Evolutionary conservation across 1,140 invertebrate species (phyloP), one percentile per base, ranked within the genome.

Genomic region (Asbolus verrucosus): DNA sequence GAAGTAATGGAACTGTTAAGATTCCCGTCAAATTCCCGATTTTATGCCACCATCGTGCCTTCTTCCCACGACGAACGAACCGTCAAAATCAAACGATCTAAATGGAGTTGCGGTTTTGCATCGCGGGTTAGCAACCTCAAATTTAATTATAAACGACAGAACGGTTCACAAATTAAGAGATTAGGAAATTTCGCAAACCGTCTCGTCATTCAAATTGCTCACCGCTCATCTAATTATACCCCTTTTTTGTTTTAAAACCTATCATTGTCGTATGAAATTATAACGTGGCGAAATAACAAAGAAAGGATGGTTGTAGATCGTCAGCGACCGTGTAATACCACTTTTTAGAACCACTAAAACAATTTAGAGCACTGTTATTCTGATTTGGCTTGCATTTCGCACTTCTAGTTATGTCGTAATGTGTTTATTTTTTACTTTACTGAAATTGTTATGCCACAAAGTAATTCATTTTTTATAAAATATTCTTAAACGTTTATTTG

Each of bases 351-450:
- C 8, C 46, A 13, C 14, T 54, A 54, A 54, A 50, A 54, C 21
- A 54, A 54, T 54, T 54, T 54, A 27, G 46, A 54, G 21, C 46
- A 54, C 46, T 54, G 46, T 54, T 54, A 54, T 54, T 24, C 27
- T 24, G 46, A 54, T 54, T 54, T 31, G 21, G 13, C 46, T 54
- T 54, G 46, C 46, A 54, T 54, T 54, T 54, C 21, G 46, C 46
- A 54, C 46, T 54, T 54, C 33, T 36, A n/a, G 14, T 27, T 43
- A 43, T 43, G 39, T 4, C 11, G 33, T 36, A n/a, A 36, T 36
- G 33, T 11, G 33, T 36, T 2, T 3, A 3, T n/a, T 36, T 36
- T 36, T 36, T 11, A 6, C 33, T 11, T 11, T 4, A 6, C n/a
- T n/a, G n/a, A n/a, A n/a, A n/a, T n/a, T n/a, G n/a, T n/a, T n/a